Conservation (phyloP, 2,113 vertebrate species). For the Cavia porcellus region DNA sequence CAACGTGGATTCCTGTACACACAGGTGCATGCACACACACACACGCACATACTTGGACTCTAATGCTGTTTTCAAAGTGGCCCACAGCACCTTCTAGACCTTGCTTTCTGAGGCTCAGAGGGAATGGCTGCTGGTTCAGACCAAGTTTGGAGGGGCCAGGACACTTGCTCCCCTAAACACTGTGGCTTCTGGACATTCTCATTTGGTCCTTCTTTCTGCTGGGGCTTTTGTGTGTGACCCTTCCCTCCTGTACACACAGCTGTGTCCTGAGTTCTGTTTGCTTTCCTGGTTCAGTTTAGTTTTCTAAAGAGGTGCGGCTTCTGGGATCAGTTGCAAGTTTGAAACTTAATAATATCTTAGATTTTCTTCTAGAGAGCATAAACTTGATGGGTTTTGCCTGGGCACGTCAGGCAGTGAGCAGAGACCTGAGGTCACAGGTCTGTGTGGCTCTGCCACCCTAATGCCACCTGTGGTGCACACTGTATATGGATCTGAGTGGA, state of each 20-base stretch:
- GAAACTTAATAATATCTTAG: conserved; percentile 53
- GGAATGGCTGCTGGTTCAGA: background rate
- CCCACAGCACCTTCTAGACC: conserved; percentile 18
- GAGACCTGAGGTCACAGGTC: background rate
- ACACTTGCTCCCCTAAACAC: background rate
- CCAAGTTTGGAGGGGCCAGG: background rate
- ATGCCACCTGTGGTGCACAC: background rate
- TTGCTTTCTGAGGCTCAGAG: background rate
- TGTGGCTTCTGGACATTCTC: background rate
- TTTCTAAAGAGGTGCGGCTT: conserved; percentile 23
- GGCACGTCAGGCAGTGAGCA: background rate
- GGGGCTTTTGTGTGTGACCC: background rate
- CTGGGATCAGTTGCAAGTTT: background rate
- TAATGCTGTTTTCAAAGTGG: background rate
- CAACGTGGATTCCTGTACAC: background rate
- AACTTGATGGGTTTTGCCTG: background rate
- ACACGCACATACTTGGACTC: background rate
- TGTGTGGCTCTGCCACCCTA: background rate
- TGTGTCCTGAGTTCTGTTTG: background rate
- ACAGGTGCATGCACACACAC: background rate
- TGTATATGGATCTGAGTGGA: background rate
- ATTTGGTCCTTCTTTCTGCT: background rate
- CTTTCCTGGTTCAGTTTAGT: background rate
- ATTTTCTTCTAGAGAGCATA: conserved; percentile 34
- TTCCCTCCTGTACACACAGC: background rate